Percentiles rank a stretch among this genome's conserved stretches.
phyloP scores from a whole-genome alignment of 2,797 vertebrate species.

The Aldrovandia affinis region DNA sequence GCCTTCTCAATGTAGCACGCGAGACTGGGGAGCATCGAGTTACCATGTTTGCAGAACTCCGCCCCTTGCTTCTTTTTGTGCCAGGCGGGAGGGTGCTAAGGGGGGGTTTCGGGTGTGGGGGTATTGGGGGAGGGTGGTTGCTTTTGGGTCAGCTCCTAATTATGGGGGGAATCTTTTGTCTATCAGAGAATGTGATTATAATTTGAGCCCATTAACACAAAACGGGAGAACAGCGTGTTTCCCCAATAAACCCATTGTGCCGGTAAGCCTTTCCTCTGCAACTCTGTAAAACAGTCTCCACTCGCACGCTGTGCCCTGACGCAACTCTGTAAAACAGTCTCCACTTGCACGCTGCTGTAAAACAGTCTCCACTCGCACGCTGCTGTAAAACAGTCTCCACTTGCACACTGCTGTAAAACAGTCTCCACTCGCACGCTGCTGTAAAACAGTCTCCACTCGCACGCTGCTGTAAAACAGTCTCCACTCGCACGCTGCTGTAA shows the following conservation, averaged over 20 bases:
- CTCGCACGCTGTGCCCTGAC: neutral
- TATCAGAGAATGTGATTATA: neutral
- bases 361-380: too few relatives aligned
- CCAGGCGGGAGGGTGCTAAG: neutral
- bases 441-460: neutral
- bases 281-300: neutral
- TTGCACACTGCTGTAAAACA: neutral
- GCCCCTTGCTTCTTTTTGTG: too few relatives aligned
- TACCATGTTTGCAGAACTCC: conserved; percentile 40
- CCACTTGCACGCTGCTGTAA: neutral
- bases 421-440: neutral
- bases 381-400: too few relatives aligned
- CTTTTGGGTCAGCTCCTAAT: neutral
- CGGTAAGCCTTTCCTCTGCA: neutral
- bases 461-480: neutral
- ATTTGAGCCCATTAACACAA: neutral
- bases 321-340: neutral
- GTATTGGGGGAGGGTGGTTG: neutral
- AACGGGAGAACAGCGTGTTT: neutral
- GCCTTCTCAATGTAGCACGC: conserved; percentile 40
- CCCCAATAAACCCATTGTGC: neutral
- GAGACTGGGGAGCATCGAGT: conserved; percentile 40
- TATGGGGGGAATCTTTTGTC: neutral
- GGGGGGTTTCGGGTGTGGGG: neutral
- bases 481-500: neutral